phyloP scores from a whole-genome alignment of 1,140 invertebrate genomes.

The Leptinotarsa undecemlineata region DNA sequence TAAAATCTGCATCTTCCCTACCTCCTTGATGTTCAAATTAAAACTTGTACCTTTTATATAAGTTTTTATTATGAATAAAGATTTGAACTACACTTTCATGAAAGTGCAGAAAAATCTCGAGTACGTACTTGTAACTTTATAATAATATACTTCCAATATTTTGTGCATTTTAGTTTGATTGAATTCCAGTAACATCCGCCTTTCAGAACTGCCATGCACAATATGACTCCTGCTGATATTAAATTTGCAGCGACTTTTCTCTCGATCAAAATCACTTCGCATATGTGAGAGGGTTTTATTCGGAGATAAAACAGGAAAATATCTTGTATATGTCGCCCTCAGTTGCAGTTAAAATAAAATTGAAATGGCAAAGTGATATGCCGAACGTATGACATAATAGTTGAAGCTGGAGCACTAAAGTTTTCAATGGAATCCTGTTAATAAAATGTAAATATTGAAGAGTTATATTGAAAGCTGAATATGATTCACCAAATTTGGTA shows the following conservation, averaged over 20 bases:
- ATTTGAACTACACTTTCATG: no score
- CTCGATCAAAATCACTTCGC: constrained; percentile 2
- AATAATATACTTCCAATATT: no score
- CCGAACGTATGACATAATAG: background rate
- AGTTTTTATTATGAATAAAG: no score
- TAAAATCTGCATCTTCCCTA: no score
- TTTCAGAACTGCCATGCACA: background rate
- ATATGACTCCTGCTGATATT: constrained; percentile 5
- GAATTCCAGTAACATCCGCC: background rate
- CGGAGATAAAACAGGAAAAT: constrained; percentile 6
- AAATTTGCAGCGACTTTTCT: background rate
- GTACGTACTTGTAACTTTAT: no score
- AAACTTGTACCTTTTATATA: no score
- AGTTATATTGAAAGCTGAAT: no score
- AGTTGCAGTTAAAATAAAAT: background rate
- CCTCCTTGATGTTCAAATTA: no score
- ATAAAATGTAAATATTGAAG: no score
- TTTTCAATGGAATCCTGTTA: no score
- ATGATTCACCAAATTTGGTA: no score
- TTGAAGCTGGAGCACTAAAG: background rate
- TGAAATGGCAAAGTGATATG: background rate
- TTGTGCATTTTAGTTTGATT: background rate
- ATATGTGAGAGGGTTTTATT: background rate
- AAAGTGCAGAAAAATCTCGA: no score
- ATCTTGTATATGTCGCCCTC: background rate